phyloP scores from a whole-genome alignment of 2,113 vertebrate species.

The Ancistrus triradiatus region DNA sequence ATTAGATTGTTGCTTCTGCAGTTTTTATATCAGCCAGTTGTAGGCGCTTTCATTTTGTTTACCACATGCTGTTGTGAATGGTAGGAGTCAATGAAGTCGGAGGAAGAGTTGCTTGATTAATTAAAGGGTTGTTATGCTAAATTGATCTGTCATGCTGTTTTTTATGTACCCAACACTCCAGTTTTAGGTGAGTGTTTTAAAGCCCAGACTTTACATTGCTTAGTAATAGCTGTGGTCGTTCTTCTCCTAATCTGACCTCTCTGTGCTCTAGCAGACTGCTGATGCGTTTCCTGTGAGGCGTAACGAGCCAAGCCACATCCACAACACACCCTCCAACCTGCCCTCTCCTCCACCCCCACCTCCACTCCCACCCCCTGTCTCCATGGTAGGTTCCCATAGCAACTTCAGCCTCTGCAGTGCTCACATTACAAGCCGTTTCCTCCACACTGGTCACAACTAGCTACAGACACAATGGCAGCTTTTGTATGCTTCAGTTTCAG shows the following conservation, averaged over 20 bases:
- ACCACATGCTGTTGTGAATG: no score
- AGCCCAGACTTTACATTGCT: constrained; percentile 4
- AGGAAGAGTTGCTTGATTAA: background rate
- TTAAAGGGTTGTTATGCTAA: background rate
- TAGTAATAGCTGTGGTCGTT: constrained; percentile 1
- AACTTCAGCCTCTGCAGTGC: constrained; percentile 53
- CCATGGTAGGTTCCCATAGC: constrained; percentile 60
- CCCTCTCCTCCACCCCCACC: constrained; percentile 43
- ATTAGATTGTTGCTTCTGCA: no score
- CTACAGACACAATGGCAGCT: constrained; percentile 36
- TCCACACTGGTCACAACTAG: constrained; percentile 31
- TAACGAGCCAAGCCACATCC: constrained; percentile 32
- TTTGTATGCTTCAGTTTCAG: constrained; percentile 36
- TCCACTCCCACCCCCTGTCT: constrained; percentile 38
- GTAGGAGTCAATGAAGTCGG: no score
- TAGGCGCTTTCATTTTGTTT: no score
- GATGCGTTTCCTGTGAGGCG: constrained; percentile 44
- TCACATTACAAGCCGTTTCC: constrained; percentile 33
- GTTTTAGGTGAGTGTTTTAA: background rate
- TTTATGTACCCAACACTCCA: no score
- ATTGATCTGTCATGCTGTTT: no score
- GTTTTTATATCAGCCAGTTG: no score
- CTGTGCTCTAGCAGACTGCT: constrained; percentile 36
- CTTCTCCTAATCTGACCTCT: constrained; percentile 23
- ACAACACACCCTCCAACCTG: constrained; percentile 25